A percentile compares a stretch with the other conserved stretches of the same genome.
phyloP scores from a whole-genome alignment of 2,113 vertebrate species.

The Balaenoptera acutorostrata region DNA sequence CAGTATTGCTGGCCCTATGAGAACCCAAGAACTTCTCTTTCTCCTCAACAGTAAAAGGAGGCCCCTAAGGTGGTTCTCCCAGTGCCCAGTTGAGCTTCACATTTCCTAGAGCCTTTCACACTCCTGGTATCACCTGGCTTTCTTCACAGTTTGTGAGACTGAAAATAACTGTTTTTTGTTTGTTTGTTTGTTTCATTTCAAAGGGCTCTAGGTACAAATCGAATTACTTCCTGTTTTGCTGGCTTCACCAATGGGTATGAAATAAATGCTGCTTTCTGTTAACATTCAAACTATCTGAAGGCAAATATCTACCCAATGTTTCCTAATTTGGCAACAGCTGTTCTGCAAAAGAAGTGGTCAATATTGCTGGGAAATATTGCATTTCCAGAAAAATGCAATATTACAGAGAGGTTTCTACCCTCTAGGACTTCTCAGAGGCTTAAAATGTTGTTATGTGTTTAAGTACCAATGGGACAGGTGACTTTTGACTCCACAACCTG shows the following conservation, averaged over 20 bases:
- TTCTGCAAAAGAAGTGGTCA: background rate
- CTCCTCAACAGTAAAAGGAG: background rate
- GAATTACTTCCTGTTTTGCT: conserved; percentile 17
- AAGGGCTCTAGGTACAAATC: background rate
- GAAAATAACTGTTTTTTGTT: background rate
- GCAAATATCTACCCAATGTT: background rate
- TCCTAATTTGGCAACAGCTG: background rate
- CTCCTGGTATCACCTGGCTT: background rate
- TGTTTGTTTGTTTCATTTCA: background rate
- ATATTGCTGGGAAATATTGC: background rate
- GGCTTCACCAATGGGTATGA: background rate
- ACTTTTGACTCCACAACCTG: background rate
- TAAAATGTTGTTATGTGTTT: background rate
- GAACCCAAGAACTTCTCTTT: background rate
- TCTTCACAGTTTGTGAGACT: background rate
- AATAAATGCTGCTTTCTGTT: conserved; percentile 5
- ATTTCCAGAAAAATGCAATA: background rate
- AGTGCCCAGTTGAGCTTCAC: background rate
- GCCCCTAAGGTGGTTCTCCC: background rate
- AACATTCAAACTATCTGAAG: conserved; percentile 1
- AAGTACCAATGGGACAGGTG: background rate
- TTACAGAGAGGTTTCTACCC: background rate
- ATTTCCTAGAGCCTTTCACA: background rate
- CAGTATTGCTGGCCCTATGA: background rate
- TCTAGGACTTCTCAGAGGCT: background rate